Conservation (phyloP, 2,113 vertebrate genomes). For the Recurvirostra avosetta region DNA sequence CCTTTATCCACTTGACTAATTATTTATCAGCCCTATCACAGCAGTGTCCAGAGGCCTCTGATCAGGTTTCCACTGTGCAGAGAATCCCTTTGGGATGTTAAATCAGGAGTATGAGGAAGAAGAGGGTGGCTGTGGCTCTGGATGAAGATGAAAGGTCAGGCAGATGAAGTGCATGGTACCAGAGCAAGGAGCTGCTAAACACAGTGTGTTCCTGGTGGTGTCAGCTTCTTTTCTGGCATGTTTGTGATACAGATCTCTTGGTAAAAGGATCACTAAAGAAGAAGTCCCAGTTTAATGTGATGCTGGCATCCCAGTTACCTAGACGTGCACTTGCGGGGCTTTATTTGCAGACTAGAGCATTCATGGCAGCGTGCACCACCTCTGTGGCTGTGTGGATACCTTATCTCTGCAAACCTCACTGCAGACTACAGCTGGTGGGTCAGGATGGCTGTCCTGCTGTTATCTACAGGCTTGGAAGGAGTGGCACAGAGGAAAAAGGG, state of each 20-base stretch:
- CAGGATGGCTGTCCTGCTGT: not conserved
- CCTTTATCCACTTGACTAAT: not conserved
- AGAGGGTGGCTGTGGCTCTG: not conserved
- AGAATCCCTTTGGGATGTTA: not conserved
- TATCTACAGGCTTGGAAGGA: not conserved
- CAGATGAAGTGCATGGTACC: not conserved
- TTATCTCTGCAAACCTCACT: not conserved
- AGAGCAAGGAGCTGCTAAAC: not conserved
- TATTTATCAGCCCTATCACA: not conserved
- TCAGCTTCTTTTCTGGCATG: not conserved
- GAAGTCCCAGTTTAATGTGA: not conserved
- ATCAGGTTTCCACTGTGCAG: not conserved
- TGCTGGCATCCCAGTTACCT: not conserved
- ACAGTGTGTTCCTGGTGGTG: not conserved
- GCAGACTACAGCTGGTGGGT: not conserved
- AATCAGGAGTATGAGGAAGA: not conserved
- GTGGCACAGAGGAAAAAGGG: not conserved
- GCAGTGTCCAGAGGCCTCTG: not conserved
- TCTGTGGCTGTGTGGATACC: not conserved
- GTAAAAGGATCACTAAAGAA: not conserved
- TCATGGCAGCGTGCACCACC: fast-evolving
- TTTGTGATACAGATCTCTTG: not conserved
- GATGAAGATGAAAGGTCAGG: not conserved
- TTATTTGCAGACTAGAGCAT: not conserved
- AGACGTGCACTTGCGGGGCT: not conserved